These are phyloP conservation scores for Picathartes gymnocephalus DNA, from an alignment of 2,113 vertebrate genomes.

Conservation along the genomic window DNA sequence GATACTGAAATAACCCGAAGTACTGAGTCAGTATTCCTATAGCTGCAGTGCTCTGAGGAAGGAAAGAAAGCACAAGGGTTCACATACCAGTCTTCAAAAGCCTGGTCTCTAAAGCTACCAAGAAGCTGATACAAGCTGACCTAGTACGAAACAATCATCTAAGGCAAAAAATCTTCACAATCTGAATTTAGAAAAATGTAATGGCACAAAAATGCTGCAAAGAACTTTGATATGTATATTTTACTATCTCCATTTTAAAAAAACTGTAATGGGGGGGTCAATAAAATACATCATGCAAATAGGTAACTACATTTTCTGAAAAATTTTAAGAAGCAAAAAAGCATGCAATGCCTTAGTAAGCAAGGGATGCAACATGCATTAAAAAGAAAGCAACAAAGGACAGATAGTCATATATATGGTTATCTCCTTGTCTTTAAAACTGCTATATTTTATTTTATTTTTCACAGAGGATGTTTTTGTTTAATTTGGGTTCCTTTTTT, in stretches of 20 bases:
- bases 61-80: neutral
- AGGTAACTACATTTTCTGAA: neutral
- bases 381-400: neutral
- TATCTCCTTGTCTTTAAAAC: neutral
- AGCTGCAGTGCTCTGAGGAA: neutral
- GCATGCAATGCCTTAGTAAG: neutral
- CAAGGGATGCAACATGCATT: neutral
- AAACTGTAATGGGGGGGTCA: neutral
- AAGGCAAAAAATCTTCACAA: neutral
- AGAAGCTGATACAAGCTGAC: neutral
- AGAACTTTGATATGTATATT: neutral
- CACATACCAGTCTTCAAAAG: neutral
- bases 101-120: neutral
- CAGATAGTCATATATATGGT: neutral
- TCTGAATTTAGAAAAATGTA: neutral
- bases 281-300: neutral
- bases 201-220: neutral
- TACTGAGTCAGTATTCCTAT: neutral
- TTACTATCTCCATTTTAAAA: neutral
- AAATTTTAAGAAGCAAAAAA: neutral
- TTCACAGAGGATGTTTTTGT: neutral
- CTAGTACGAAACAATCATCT: neutral
- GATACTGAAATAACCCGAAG: neutral
- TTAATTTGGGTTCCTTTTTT: neutral
- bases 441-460: neutral